Evolutionary conservation across 1,140 invertebrate genomes (phyloP).

Genomic region (Steinernema khuongi): DNA sequence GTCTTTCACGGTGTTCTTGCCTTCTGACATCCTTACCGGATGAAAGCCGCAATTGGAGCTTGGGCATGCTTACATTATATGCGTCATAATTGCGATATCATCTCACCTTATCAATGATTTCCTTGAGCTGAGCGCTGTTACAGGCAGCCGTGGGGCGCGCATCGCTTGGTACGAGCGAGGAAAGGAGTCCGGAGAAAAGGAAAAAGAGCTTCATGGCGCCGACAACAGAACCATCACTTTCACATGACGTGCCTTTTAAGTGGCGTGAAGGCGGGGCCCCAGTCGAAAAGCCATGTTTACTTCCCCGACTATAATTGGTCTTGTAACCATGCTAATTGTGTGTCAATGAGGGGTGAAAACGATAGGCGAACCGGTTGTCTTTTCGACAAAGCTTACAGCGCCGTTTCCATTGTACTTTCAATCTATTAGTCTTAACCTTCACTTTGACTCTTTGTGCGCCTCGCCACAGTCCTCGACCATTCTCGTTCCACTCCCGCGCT

Average conservation of each 20-base stretch:
- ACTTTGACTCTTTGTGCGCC: constrained; percentile 3
- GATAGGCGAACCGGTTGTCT: not conserved
- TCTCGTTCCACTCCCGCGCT: too few relatives aligned
- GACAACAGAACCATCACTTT: not conserved
- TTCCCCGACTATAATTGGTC: constrained; percentile 11
- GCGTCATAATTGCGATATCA: too few relatives aligned
- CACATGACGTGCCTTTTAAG: not conserved
- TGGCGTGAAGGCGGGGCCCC: not conserved
- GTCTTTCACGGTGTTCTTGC: too few relatives aligned
- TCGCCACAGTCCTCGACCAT: too few relatives aligned
- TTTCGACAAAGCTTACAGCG: not conserved
- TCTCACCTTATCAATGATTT: not conserved
- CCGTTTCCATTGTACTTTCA: not conserved
- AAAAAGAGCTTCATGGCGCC: not conserved
- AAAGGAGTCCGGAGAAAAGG: not conserved
- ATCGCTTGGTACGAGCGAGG: not conserved
- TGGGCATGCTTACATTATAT: too few relatives aligned
- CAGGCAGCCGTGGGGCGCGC: not conserved
- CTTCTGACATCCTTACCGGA: too few relatives aligned
- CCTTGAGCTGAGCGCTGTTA: not conserved
- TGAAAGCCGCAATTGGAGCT: too few relatives aligned
- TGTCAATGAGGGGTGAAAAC: not conserved
- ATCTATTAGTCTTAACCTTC: constrained; percentile 2
- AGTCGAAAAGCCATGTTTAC: constrained; percentile 3
- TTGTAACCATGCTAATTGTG: constrained; percentile 15